Evolutionary conservation across 2,888 invertebrate species (phyloP).

Genomic region (Conistra vaccinii): DNA sequence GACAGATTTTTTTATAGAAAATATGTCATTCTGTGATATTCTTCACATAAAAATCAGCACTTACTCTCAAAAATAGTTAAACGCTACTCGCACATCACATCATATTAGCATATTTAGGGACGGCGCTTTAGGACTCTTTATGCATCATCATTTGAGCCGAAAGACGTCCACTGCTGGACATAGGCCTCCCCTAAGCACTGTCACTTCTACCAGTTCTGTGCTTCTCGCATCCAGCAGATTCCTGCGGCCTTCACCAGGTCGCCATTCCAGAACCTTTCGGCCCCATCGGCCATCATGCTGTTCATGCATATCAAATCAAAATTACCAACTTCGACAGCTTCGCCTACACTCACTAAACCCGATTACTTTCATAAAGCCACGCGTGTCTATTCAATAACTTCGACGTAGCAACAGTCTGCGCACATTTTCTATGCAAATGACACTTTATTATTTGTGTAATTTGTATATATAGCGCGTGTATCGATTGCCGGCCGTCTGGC

Average conservation of each 20-base stretch:
- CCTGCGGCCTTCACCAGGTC: too few relatives aligned
- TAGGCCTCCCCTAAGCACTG: too few relatives aligned
- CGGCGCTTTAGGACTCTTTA: too few relatives aligned
- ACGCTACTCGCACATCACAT: too few relatives aligned
- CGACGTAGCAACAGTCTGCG: slow-evolving; percentile 22
- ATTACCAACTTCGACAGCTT: not conserved
- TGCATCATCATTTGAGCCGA: too few relatives aligned
- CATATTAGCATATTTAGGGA: not conserved
- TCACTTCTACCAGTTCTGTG: too few relatives aligned
- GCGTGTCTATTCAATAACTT: slow-evolving; percentile 35
- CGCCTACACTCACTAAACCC: not conserved
- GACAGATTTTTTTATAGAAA: not conserved
- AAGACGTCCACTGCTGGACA: too few relatives aligned
- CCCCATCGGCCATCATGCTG: too few relatives aligned
- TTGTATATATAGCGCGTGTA: slow-evolving; percentile 43
- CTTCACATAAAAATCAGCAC: too few relatives aligned
- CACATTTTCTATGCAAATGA: slow-evolving; percentile 49
- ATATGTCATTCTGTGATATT: not conserved
- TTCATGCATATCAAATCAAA: not conserved
- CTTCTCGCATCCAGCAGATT: too few relatives aligned
- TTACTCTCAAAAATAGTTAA: too few relatives aligned
- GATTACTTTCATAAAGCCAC: slow-evolving; percentile 25
- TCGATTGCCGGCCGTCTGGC: slow-evolving; percentile 58
- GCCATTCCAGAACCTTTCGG: too few relatives aligned
- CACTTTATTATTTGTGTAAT: slow-evolving; percentile 45